phyloP scores from a whole-genome alignment of 2,797 vertebrate genomes.

The Sebastes taczanowskii region DNA sequence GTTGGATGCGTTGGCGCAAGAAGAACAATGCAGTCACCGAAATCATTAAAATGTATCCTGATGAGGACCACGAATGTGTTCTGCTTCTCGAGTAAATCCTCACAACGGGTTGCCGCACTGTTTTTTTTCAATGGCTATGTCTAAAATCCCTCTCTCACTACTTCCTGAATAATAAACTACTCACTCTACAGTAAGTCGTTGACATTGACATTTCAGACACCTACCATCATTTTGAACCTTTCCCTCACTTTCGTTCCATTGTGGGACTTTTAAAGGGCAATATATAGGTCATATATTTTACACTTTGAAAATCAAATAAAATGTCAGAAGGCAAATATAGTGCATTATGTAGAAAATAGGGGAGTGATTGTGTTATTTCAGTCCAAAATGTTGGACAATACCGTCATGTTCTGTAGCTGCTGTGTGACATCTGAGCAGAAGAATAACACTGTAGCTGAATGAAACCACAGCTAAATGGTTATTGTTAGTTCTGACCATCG shows the following conservation, averaged over 20 bases:
- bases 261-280: not conserved
- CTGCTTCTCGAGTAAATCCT: not conserved
- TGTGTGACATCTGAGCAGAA: not conserved
- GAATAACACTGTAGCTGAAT: not conserved
- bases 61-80: not conserved
- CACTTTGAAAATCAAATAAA: not conserved
- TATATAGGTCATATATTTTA: not conserved
- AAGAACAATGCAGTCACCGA: not conserved
- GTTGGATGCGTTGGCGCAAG: not conserved
- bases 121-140: not conserved
- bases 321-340: not conserved
- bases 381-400: not conserved
- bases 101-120: not conserved
- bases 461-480: slow-evolving; percentile 15
- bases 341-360: not conserved
- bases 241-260: not conserved
- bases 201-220: not conserved
- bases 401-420: not conserved
- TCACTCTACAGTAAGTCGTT: not conserved
- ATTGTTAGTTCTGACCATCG: slow-evolving; percentile 22
- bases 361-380: not conserved
- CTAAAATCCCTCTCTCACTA: not conserved
- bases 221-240: not conserved
- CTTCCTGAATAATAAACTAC: not conserved
- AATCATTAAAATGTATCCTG: not conserved